phyloP scores from a whole-genome alignment of 2,113 vertebrate species.

The Neolamprologus cancellatus region DNA sequence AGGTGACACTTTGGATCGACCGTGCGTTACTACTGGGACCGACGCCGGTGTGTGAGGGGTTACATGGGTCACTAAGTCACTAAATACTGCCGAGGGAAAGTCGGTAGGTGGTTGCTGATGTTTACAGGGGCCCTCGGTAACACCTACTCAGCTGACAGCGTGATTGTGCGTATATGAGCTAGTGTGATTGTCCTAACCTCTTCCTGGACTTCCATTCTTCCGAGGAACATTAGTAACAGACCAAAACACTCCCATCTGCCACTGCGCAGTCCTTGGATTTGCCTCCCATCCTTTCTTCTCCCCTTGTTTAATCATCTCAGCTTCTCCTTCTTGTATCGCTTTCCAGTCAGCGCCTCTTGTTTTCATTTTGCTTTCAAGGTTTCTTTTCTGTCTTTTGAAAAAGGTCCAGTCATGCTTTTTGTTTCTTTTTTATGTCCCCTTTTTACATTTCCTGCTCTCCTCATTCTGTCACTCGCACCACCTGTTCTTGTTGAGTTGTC shows the following conservation, averaged over 20 bases:
- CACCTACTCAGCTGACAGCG: conserved; percentile 10
- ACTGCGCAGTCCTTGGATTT: conserved; percentile 26
- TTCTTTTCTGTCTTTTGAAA: neutral
- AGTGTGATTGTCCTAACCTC: conserved; percentile 7
- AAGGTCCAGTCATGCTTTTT: neutral
- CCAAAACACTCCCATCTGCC: conserved; percentile 64
- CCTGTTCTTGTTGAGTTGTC: conserved; percentile 12
- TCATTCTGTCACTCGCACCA: conserved; percentile 17
- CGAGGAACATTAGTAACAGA: conserved; percentile 59
- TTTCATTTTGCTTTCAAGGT: neutral
- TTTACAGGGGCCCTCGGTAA: conserved; percentile 30
- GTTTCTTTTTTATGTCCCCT: neutral
- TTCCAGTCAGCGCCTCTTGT: neutral
- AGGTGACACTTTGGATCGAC: conserved; percentile 53
- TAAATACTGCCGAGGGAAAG: conserved; percentile 43
- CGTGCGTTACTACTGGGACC: conserved; percentile 26
- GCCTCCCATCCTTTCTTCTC: conserved; percentile 11
- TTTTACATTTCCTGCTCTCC: neutral
- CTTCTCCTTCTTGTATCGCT: neutral
- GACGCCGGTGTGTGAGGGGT: neutral
- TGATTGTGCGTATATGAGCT: neutral
- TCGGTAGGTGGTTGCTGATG: conserved; percentile 21
- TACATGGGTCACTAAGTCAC: conserved; percentile 54
- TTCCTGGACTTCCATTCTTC: conserved; percentile 59
- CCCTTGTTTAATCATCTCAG: conserved; percentile 30